A percentile compares a stretch with the other conserved stretches of the same genome.
Conservation (phyloP, 2,888 invertebrate genomes). For the Idaea aversata region DNA sequence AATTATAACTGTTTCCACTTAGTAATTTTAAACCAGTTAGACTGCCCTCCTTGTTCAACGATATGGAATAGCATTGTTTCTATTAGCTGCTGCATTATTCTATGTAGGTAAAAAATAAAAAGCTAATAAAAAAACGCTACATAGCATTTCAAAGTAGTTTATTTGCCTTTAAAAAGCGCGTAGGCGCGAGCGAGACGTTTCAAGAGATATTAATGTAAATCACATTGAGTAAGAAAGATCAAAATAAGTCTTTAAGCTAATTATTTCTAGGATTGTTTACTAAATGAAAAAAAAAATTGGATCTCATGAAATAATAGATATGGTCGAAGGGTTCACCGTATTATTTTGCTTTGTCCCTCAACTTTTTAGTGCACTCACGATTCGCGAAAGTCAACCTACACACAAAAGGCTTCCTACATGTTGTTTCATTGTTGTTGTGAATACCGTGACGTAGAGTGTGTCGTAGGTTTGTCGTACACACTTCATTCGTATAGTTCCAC, state of each 20-base stretch:
- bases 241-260: no score
- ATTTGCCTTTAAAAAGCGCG: no score
- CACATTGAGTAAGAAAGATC: no score
- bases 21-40: neutral
- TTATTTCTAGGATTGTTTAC: no score
- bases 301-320: no score
- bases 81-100: neutral
- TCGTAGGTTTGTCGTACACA: conserved; percentile 28
- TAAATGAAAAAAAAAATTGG: no score
- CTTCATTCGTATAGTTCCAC: conserved; percentile 20
- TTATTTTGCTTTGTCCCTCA: conserved; percentile 8
- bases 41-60: neutral
- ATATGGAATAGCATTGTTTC: neutral
- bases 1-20: neutral
- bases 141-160: no score
- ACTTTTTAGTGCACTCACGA: conserved; percentile 1
- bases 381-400: neutral
- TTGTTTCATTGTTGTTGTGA: conserved; percentile 16
- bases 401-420: neutral
- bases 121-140: no score
- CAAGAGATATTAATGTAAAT: no score
- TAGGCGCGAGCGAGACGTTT: no score
- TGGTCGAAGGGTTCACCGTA: neutral
- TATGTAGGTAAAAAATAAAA: no score
- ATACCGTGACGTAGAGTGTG: conserved; percentile 26